These are phyloP conservation scores for Osmerus mordax DNA, from an alignment of 2,113 vertebrate genomes.

Conservation along the genomic window DNA sequence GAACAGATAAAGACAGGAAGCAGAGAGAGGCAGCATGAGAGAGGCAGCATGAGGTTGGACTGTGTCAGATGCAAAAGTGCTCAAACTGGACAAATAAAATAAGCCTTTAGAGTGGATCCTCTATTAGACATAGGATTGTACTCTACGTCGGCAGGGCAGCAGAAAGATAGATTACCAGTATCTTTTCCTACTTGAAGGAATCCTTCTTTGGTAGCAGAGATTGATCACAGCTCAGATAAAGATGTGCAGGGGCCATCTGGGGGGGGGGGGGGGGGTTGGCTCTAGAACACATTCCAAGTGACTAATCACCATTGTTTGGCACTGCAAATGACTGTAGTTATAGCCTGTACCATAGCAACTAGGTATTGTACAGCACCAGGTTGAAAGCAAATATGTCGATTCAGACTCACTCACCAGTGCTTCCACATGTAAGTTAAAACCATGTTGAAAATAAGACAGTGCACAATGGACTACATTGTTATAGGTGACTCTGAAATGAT, in stretches of 20 bases:
- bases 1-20: background rate
- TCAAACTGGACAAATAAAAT: too few relatives aligned
- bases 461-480: too few relatives aligned
- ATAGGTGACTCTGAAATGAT: background rate
- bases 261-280: conserved; percentile 36
- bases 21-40: background rate
- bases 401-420: too few relatives aligned
- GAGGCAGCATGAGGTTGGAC: background rate
- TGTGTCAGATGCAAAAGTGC: background rate
- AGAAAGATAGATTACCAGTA: conserved; percentile 8
- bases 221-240: conserved; percentile 48
- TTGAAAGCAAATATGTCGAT: too few relatives aligned
- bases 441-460: too few relatives aligned
- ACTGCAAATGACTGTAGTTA: too few relatives aligned
- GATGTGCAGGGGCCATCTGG: conserved; percentile 49
- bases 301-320: conserved; percentile 34
- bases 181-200: conserved; percentile 36
- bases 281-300: conserved; percentile 46
- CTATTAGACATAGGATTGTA: background rate
- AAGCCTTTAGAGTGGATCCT: background rate
- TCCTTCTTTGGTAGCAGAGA: conserved; percentile 37
- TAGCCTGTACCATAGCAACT: conserved; percentile 1
- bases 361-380: conserved; percentile 15
- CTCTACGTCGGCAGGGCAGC: conserved; percentile 8
- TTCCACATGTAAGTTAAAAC: too few relatives aligned